Base-by-base conservation (phyloP, 2,113 vertebrate species). In the Theristicus caerulescens region DNA sequence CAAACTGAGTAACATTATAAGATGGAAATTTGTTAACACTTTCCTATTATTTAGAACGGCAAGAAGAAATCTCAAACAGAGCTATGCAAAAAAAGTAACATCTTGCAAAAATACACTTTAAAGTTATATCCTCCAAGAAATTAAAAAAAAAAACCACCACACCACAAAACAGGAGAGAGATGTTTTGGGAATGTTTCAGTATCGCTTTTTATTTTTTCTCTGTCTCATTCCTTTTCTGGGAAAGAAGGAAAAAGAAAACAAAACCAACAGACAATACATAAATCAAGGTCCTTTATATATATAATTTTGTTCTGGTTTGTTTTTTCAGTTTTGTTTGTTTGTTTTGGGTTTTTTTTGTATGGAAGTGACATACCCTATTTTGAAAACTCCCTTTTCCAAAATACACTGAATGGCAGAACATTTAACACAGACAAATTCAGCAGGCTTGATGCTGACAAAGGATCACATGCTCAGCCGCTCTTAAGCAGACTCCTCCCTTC, bases 341-440 rank as follows among this genome's bases (percentile, higher is more conserved):
- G 47, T 12, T 49, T 49, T 49, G 44, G 44, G 22, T 54, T 55
- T 54, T 17, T 31, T 31, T 17, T 29, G 51, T 20, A 46, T 16
- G 1, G 2, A 36, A 21, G 13, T 27, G 31, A 59, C 27, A 61
- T 8, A 24, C 1, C 7, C 9, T 49, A 26, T 27, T 81, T 84
- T 59, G 72, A 84, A 90, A 87, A 78, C 4, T 44, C 15, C 16
- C 4, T 29, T 65, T 71, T 29, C 11, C 55, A 57, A 78, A 64
- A 32, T 22, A 32, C 0, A 0, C 2, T 17, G 55, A 70, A 19
- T 20, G 26, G 36, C 16, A 74, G 29, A 88, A 67, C 1, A n/a
- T 1, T 3, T 31, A n/a, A 62, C 18, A 78, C 8, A 25, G 17
- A 70, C 7, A 73, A 80, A 49, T 22, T 77, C 36, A 57, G 12